These are phyloP conservation scores for Trichechus manatus DNA, from an alignment of 2,113 vertebrate genomes.

Conservation along the genomic window DNA sequence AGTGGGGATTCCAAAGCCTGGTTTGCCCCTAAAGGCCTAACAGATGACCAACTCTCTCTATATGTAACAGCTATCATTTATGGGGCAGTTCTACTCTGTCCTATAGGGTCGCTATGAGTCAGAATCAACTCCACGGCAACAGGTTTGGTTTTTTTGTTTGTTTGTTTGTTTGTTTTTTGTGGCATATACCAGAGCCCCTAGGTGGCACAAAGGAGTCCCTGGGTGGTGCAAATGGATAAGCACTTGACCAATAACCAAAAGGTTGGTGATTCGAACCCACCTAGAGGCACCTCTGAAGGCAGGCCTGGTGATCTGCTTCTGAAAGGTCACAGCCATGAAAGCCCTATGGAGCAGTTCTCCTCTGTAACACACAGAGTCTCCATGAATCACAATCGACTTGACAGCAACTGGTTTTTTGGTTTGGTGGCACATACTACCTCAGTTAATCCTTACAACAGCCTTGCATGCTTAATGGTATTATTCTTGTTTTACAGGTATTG, in stretches of 20 bases:
- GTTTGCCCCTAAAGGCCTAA: not conserved
- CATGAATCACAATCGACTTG: not conserved
- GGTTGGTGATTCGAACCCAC: not conserved
- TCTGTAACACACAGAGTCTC: not conserved
- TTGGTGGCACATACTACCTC: not conserved
- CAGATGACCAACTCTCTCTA: not conserved
- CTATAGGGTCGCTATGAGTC: too few species aligned
- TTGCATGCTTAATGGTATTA: not conserved
- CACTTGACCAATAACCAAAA: not conserved
- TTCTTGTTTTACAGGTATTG: not conserved
- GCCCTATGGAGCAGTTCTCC: not conserved
- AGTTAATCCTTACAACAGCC: not conserved
- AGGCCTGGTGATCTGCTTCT: not conserved
- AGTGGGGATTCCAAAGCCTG: conserved; percentile 1
- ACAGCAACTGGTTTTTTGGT: not conserved
- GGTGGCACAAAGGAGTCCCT: not conserved
- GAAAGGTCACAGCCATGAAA: not conserved
- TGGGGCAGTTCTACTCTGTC: too few species aligned
- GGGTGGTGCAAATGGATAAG: not conserved
- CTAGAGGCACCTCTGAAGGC: not conserved
- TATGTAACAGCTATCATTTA: not conserved
- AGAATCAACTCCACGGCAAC: too few species aligned
- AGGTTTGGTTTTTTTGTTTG: too few species aligned
- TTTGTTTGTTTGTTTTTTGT: too few species aligned
- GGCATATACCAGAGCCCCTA: not conserved